These are phyloP conservation scores for Crax fasciolata DNA, from an alignment of 2,797 vertebrate species.

Conservation along the genomic window DNA sequence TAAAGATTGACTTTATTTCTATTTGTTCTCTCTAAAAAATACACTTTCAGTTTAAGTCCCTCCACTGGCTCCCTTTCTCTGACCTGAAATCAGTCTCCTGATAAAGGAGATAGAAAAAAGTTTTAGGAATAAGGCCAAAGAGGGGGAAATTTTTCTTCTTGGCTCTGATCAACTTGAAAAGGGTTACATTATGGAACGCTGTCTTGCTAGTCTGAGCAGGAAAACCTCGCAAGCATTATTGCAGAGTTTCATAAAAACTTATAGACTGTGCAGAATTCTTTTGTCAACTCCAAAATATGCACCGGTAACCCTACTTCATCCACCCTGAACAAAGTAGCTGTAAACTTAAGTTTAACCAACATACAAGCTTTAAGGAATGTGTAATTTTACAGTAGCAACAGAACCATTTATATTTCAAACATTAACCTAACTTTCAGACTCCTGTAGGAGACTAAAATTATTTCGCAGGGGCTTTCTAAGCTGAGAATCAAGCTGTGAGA, in stretches of 20 bases:
- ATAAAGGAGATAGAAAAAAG: neutral
- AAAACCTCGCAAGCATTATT: neutral
- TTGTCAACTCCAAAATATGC: neutral
- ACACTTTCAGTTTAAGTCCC: neutral
- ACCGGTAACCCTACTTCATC: neutral
- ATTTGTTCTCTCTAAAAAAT: neutral
- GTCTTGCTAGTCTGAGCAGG: neutral
- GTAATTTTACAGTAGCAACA: slow-evolving; percentile 38
- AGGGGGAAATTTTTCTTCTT: neutral
- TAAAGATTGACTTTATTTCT: neutral
- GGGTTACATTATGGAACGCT: neutral
- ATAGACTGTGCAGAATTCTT: slow-evolving; percentile 21
- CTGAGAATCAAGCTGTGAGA: slow-evolving; percentile 83
- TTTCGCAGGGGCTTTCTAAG: slow-evolving; percentile 74
- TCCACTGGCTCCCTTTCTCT: neutral
- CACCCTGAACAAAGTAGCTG: slow-evolving; percentile 32
- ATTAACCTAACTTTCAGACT: slow-evolving; percentile 40
- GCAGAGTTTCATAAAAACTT: neutral
- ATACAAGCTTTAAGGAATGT: slow-evolving; percentile 1
- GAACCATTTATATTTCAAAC: neutral
- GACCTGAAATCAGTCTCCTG: slow-evolving; percentile 21
- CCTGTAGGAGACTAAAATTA: slow-evolving; percentile 49
- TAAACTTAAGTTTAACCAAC: slow-evolving; percentile 22
- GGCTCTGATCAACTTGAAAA: neutral
- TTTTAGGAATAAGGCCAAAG: slow-evolving; percentile 30